Evolutionary conservation across 1,140 invertebrate species (phyloP), one percentile per base, ranked within the genome.

Genomic region (Solen grandis): DNA sequence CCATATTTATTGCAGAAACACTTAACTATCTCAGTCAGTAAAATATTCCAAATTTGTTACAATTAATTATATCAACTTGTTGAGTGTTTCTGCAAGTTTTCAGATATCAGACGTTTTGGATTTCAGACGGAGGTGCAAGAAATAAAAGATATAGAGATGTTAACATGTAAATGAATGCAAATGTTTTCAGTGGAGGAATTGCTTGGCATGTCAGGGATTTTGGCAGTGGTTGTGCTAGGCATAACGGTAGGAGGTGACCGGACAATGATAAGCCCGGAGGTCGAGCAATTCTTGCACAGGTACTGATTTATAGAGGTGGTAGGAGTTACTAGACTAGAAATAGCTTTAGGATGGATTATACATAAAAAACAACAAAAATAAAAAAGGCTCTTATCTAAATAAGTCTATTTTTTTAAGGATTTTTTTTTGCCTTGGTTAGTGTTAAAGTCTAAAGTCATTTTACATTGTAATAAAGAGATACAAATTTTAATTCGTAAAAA

Each of bases 211-310:
- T 93, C 92, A 29, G 93, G 93, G 2, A 92, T 93, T 5, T 85
- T 93, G 68, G 90, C 93, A 19, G 88, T 93, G 5, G 92, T 93
- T 2, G 85, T 91, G 0, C 81, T 93, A 13, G 93, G 93, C 0
- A 80, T 93, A 1, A 82, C 85, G 1, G 84, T 93, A 68, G 91
- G 88, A 78, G 83, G 82, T n/a, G 88, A 93, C 50, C 87, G 89
- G 65, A 92, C 92, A 1, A 89, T 88, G 75, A 92, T 93, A 27
- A 93, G 90, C 74, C 92, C 92, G 0, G 92, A 93, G 81, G 92
- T 92, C 10, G 92, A 93, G 72, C 81, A 78, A 25, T 90, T 90
- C 52, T 81, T 93, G 5, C 92, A 93, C 86, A 92, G 91, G 92
- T 92, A 84, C 41, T 75, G 78, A 22, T 19, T 8, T 65, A 69